Conservation (phyloP, 2,797 vertebrate genomes). For the Staurois parvus region DNA sequence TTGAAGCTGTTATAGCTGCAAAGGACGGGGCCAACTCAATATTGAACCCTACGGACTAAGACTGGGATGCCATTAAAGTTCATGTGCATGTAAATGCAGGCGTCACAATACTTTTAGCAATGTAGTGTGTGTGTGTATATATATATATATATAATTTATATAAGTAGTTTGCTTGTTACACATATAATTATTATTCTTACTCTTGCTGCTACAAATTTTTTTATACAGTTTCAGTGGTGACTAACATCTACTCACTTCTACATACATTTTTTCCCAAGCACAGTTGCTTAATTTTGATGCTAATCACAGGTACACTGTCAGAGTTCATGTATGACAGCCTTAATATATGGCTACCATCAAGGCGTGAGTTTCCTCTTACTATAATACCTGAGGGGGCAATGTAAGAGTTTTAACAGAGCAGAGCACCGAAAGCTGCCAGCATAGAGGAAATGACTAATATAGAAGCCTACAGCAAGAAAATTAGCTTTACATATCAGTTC, state of each 20-base stretch:
- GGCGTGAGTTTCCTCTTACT: neutral
- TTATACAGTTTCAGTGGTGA: constrained; percentile 15
- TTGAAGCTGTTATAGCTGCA: too few species aligned
- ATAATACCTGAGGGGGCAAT: neutral
- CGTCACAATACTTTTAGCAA: too few species aligned
- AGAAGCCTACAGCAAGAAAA: neutral
- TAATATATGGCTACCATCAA: neutral
- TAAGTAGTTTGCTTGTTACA: neutral
- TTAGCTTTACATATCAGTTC: neutral
- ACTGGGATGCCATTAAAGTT: too few species aligned
- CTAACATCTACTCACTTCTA: constrained; percentile 30
- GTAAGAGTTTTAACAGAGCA: neutral
- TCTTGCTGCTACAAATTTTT: constrained; percentile 31
- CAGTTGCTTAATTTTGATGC: neutral
- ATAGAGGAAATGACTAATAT: neutral
- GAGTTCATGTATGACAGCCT: neutral
- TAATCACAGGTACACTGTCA: neutral
- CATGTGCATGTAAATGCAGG: too few species aligned
- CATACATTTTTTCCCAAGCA: constrained; percentile 1
- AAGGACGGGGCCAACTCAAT: too few species aligned
- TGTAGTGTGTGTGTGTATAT: too few species aligned
- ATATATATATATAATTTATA: too few species aligned
- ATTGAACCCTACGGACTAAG: too few species aligned
- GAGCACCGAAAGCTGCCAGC: neutral
- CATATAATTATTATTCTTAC: too few species aligned